Evolutionary conservation across 1,140 invertebrate species (phyloP).

Genomic region (Araneus ventricosus): DNA sequence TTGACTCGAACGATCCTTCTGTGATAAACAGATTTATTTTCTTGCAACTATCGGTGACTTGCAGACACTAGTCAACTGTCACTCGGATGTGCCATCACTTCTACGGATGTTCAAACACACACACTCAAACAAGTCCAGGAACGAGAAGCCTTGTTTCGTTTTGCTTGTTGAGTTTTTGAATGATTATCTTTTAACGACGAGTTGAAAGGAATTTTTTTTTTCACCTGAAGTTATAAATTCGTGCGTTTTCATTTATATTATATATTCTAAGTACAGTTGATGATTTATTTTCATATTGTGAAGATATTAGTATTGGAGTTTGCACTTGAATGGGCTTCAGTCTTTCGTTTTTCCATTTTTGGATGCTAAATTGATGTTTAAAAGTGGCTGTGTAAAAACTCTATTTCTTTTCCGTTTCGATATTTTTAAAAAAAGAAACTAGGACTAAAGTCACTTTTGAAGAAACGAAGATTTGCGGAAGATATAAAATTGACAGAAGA

Average conservation of each 20-base stretch:
- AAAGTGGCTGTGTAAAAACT: background rate
- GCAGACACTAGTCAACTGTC: constrained; percentile 70
- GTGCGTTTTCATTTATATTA: constrained; percentile 28
- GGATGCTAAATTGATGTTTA: background rate
- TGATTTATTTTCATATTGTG: constrained; percentile 38
- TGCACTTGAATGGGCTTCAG: background rate
- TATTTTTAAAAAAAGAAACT: background rate
- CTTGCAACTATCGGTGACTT: constrained; percentile 66
- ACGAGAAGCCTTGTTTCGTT: constrained; percentile 2
- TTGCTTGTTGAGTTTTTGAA: constrained; percentile 61
- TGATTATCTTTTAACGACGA: constrained; percentile 45
- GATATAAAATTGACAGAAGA: too few relatives aligned
- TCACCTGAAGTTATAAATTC: background rate
- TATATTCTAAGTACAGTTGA: constrained; percentile 38
- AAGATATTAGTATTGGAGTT: background rate
- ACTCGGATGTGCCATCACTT: constrained; percentile 65
- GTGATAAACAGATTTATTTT: constrained; percentile 76
- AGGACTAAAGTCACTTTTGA: too few relatives aligned
- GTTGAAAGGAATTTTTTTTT: constrained; percentile 21
- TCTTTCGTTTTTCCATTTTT: constrained; percentile 1
- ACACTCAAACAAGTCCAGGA: background rate
- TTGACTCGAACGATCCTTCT: constrained; percentile 58
- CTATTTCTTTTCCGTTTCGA: background rate
- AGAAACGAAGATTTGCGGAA: too few relatives aligned
- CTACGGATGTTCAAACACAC: background rate